Evolutionary conservation across 2,113 vertebrate genomes (phyloP).

Genomic region (Strix uralensis): DNA sequence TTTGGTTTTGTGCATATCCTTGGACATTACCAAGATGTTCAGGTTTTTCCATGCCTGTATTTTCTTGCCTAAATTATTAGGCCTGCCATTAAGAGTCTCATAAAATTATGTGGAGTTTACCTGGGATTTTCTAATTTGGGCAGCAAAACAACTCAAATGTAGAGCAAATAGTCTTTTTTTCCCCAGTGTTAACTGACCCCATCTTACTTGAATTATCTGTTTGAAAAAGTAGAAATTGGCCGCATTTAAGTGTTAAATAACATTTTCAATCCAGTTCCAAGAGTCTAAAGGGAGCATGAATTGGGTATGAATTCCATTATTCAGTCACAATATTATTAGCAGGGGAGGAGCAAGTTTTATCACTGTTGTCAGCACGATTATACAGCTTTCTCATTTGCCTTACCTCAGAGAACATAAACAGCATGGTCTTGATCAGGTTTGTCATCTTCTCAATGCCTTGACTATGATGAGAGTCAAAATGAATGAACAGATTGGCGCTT

Average conservation of each 20-base stretch:
- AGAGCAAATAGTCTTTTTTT: background rate
- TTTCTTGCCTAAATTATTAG: background rate
- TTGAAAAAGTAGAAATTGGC: background rate
- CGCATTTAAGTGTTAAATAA: background rate
- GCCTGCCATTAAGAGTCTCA: background rate
- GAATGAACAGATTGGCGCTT: slow-evolving; percentile 6
- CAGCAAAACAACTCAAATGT: background rate
- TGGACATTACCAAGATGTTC: background rate
- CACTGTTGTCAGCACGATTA: slow-evolving; percentile 14
- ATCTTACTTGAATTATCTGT: background rate
- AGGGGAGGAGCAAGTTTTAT: slow-evolving; percentile 14
- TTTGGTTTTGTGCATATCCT: background rate
- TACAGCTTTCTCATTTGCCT: background rate
- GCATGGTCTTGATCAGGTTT: slow-evolving; percentile 36
- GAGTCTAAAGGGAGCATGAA: background rate
- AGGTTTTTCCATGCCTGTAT: background rate
- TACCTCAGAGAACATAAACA: slow-evolving; percentile 18
- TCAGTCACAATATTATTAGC: background rate
- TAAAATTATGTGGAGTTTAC: background rate
- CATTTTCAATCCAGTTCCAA: background rate
- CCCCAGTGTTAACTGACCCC: rapidly evolving
- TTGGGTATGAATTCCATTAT: background rate
- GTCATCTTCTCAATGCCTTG: slow-evolving; percentile 31
- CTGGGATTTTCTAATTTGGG: background rate
- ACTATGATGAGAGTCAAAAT: slow-evolving; percentile 9